phyloP scores from a whole-genome alignment of 2,797 vertebrate species.

The Peromyscus eremicus region DNA sequence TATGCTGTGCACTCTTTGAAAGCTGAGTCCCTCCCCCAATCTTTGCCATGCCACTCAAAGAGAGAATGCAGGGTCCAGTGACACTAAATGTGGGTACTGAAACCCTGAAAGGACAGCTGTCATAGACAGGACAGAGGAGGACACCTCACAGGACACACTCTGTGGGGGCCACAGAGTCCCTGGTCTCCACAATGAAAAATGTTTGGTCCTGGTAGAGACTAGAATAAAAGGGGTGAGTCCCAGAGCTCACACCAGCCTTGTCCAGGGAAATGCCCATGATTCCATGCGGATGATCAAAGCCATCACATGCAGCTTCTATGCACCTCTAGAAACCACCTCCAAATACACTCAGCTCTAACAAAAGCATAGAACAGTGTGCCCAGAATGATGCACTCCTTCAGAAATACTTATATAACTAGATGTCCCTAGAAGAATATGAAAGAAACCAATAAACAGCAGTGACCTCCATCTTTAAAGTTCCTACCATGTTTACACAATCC shows the following conservation, averaged over 20 bases:
- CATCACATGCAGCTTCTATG: neutral
- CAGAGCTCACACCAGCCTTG: neutral
- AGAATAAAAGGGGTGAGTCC: neutral
- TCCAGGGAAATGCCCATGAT: neutral
- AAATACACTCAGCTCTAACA: neutral
- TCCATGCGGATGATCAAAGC: neutral
- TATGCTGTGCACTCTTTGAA: neutral
- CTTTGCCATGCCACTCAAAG: neutral
- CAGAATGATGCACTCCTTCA: neutral
- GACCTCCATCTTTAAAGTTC: neutral
- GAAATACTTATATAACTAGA: neutral
- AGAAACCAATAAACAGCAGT: neutral
- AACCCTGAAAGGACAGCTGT: neutral
- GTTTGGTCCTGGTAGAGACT: accelerated
- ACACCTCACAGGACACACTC: neutral
- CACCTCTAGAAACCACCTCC: neutral
- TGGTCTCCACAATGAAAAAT: neutral
- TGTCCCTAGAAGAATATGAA: neutral
- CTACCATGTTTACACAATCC: neutral
- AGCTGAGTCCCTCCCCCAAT: neutral
- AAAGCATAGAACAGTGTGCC: neutral
- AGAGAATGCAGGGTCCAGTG: neutral
- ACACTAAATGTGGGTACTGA: neutral
- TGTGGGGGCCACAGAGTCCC: neutral
- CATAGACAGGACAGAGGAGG: neutral